These are phyloP conservation scores for Tyrophagus putrescentiae DNA, from an alignment of 1,140 invertebrate species.

Conservation along the genomic window DNA sequence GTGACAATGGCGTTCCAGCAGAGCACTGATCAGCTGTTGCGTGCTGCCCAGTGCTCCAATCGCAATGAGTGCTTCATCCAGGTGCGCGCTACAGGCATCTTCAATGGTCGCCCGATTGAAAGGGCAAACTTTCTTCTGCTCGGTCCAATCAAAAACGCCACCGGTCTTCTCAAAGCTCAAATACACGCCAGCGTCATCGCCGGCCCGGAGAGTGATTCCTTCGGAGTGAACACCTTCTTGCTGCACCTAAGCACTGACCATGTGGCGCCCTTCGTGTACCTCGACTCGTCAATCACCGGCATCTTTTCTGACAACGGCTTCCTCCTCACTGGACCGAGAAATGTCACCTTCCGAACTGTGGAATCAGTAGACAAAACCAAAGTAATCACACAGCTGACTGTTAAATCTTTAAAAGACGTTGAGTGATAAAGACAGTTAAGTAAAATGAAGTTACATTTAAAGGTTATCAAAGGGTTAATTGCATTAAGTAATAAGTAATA, in stretches of 20 bases:
- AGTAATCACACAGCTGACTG: too few species aligned
- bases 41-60: background rate
- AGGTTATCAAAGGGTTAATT: too few species aligned
- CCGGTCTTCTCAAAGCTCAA: too few species aligned
- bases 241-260: slow-evolving; percentile 35
- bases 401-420: too few species aligned
- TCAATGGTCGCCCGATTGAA: background rate
- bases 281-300: slow-evolving; percentile 38
- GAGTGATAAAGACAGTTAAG: too few species aligned
- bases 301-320: slow-evolving; percentile 52
- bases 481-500: too few species aligned
- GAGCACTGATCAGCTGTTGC: background rate
- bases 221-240: background rate
- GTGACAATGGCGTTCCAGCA: background rate
- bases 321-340: slow-evolving; percentile 26
- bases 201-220: background rate
- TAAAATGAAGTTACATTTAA: too few species aligned
- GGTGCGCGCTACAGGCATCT: background rate
- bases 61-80: slow-evolving; percentile 4
- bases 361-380: too few species aligned
- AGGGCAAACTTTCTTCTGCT: slow-evolving; percentile 9
- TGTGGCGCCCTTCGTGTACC: slow-evolving; percentile 47
- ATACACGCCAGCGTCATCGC: background rate
- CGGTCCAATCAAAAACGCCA: background rate
- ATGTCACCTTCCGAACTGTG: too few species aligned